Percentiles rank a stretch among this genome's conserved stretches.
phyloP scores from a whole-genome alignment of 2,113 vertebrate species.

The Anolis sagrei region DNA sequence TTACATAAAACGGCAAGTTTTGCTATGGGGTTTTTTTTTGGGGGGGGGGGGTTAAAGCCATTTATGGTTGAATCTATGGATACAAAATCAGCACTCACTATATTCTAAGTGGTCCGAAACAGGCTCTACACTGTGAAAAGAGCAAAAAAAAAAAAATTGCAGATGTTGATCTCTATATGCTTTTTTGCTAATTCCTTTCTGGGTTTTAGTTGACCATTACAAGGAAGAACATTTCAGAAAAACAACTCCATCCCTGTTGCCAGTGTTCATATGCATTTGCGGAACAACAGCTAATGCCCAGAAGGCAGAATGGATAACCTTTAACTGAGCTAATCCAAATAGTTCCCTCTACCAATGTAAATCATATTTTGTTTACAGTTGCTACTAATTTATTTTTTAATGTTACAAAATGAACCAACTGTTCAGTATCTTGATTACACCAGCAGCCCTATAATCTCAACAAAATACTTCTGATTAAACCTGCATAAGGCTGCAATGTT shows the following conservation, averaged over 20 bases:
- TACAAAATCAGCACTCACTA: too few species aligned
- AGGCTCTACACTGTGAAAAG: neutral
- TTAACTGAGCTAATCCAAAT: conserved; percentile 19
- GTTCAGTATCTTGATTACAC: neutral
- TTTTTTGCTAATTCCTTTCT: conserved; percentile 9
- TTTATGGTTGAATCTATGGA: too few species aligned
- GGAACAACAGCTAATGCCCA: neutral
- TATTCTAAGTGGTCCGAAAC: neutral
- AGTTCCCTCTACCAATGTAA: neutral
- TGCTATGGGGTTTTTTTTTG: too few species aligned
- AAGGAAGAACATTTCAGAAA: conserved; percentile 11
- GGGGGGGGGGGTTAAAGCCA: too few species aligned
- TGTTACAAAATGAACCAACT: neutral
- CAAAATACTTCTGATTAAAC: neutral
- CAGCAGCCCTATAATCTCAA: neutral
- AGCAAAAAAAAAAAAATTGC: neutral
- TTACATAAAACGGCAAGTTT: too few species aligned
- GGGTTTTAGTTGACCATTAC: conserved; percentile 30
- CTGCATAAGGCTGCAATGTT: neutral
- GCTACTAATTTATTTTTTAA: conserved; percentile 17
- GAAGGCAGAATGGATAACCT: conserved; percentile 21
- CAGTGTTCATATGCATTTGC: neutral
- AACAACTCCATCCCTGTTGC: neutral
- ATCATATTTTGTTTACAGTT: neutral
- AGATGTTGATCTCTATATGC: neutral